A percentile compares a stretch with the other conserved stretches of the same genome.
phyloP scores from a whole-genome alignment of 2,888 invertebrate species.

The Anthoptus insignis region DNA sequence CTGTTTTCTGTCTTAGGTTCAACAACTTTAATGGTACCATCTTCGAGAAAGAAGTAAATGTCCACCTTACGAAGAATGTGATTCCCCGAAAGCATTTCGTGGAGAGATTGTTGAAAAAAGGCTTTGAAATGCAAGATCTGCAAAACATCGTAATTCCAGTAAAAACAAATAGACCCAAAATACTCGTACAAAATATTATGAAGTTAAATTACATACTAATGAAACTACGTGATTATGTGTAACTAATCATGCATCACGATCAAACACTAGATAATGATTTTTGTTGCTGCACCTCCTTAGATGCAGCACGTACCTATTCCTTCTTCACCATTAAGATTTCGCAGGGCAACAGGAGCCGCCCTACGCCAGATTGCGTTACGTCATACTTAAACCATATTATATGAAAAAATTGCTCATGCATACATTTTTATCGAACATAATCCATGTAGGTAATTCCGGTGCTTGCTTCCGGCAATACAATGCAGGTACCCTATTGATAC shows the following conservation, averaged over 20 bases:
- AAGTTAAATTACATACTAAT: no score
- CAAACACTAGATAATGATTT: no score
- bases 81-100: conserved; percentile 90
- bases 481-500: conserved; percentile 85
- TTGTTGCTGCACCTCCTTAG: no score
- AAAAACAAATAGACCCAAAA: no score
- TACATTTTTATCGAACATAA: conserved; percentile 96
- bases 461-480: conserved; percentile 92
- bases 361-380: no score
- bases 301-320: no score
- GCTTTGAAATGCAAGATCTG: conserved; percentile 93
- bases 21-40: conserved; percentile 95
- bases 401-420: conserved; percentile 46
- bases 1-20: conserved; percentile 95
- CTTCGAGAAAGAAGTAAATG: conserved; percentile 96
- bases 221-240: no score
- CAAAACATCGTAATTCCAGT: no score
- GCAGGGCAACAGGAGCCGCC: no score
- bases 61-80: conserved; percentile 93
- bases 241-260: no score
- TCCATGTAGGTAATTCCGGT: conserved; percentile 93
- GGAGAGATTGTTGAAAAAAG: conserved; percentile 93
- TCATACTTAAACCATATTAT: neutral
- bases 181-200: no score
- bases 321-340: no score